phyloP scores from a whole-genome alignment of 2,113 vertebrate species.

The Neogale vison region DNA sequence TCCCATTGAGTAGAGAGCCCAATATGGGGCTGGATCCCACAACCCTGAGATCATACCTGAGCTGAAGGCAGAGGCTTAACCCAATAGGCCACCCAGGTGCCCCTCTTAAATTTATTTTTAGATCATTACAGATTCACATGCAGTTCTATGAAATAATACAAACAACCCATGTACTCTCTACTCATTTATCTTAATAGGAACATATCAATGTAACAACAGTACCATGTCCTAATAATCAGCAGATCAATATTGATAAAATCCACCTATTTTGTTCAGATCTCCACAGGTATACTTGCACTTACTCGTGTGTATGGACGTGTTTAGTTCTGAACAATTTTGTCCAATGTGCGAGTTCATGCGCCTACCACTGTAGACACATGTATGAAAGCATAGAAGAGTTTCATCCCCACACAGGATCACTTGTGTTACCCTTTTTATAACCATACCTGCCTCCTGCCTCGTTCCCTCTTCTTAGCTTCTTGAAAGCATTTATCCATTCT shows the following conservation, averaged over 20 bases:
- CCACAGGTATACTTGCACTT: neutral
- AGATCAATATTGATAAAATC: neutral
- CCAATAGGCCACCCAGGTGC: no score
- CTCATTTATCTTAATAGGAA: neutral
- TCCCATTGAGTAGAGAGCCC: no score
- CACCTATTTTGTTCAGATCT: neutral
- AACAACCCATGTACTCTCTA: neutral
- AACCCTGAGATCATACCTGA: no score
- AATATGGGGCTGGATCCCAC: no score
- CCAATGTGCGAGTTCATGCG: neutral
- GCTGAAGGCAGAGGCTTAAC: no score
- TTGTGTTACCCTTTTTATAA: neutral
- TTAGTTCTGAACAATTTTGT: neutral
- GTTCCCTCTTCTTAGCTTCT: neutral
- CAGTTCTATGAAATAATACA: neutral
- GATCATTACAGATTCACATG: neutral
- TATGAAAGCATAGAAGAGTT: neutral
- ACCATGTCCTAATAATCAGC: neutral
- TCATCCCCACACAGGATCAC: neutral
- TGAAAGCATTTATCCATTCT: neutral
- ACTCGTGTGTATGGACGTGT: neutral
- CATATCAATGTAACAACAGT: neutral
- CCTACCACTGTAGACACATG: no score
- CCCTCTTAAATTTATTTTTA: neutral
- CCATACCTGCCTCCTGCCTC: neutral